phyloP scores from a whole-genome alignment of 2,888 invertebrate species.

The Dryomyza anilis region DNA sequence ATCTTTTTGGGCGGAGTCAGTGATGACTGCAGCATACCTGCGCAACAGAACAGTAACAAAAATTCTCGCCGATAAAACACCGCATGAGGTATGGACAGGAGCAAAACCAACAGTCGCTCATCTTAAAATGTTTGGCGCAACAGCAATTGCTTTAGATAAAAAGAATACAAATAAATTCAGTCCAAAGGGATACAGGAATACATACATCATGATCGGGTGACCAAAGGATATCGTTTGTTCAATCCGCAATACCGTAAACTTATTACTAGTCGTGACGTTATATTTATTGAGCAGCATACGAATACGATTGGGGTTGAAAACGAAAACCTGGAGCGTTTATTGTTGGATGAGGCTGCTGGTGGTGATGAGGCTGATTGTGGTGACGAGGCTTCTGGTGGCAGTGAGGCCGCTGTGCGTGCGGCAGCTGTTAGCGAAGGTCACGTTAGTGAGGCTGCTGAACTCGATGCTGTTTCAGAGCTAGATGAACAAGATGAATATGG shows the following conservation, averaged over 20 bases:
- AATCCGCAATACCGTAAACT: no score
- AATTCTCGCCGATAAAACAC: slow-evolving; percentile 28
- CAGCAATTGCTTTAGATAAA: slow-evolving; percentile 28
- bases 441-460: no score
- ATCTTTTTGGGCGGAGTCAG: slow-evolving; percentile 38
- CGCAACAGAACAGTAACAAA: slow-evolving; percentile 32
- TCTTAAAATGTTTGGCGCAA: slow-evolving; percentile 26
- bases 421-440: no score
- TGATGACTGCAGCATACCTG: slow-evolving; percentile 34
- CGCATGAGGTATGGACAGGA: slow-evolving; percentile 35
- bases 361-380: no score
- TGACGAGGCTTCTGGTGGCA: no score
- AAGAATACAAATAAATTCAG: slow-evolving; percentile 22
- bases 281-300: no score
- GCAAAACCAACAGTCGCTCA: slow-evolving; percentile 31
- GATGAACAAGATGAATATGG: background rate
- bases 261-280: no score
- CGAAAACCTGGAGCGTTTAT: no score
- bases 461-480: no score
- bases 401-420: no score
- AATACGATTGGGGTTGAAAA: no score
- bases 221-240: slow-evolving; percentile 26
- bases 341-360: no score
- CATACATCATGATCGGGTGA: slow-evolving; percentile 32
- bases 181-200: slow-evolving; percentile 24